These are phyloP conservation scores for Caerostris extrusa DNA, from an alignment of 1,140 invertebrate genomes.

Conservation along the genomic window DNA sequence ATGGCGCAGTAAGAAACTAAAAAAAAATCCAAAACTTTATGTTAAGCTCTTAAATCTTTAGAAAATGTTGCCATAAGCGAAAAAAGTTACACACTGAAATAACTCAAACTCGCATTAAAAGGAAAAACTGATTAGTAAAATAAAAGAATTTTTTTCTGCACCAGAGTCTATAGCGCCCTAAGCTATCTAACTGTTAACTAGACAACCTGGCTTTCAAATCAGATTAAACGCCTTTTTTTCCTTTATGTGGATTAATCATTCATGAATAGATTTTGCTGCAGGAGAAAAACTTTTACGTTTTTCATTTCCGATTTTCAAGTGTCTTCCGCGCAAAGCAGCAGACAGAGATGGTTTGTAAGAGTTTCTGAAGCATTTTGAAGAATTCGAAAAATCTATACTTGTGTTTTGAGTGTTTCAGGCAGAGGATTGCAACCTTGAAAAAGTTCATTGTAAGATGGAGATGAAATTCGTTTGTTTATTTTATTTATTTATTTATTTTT, in stretches of 20 bases:
- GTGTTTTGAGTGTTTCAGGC: neutral
- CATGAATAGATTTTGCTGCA: conserved; percentile 14
- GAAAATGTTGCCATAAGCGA: conserved; percentile 29
- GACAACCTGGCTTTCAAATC: neutral
- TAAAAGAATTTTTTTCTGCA: neutral
- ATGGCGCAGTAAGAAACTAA: neutral
- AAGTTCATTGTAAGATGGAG: too few relatives aligned
- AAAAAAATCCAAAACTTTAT: too few relatives aligned
- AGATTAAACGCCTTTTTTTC: conserved; percentile 4
- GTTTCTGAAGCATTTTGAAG: neutral
- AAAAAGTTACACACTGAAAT: conserved; percentile 8
- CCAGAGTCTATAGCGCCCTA: neutral
- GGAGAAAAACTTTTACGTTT: neutral
- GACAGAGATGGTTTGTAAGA: neutral
- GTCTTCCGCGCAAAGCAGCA: neutral
- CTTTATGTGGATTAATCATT: conserved; percentile 25
- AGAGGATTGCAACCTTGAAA: too few relatives aligned
- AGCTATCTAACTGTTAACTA: neutral
- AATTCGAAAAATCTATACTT: neutral
- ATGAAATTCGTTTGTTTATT: neutral
- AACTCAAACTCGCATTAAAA: neutral
- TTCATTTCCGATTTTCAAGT: neutral
- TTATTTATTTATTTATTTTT: neutral
- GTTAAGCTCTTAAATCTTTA: too few relatives aligned
- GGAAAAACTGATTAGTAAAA: neutral